phyloP scores from a whole-genome alignment of 2,797 vertebrate genomes.

The Pelobates cultripes region DNA sequence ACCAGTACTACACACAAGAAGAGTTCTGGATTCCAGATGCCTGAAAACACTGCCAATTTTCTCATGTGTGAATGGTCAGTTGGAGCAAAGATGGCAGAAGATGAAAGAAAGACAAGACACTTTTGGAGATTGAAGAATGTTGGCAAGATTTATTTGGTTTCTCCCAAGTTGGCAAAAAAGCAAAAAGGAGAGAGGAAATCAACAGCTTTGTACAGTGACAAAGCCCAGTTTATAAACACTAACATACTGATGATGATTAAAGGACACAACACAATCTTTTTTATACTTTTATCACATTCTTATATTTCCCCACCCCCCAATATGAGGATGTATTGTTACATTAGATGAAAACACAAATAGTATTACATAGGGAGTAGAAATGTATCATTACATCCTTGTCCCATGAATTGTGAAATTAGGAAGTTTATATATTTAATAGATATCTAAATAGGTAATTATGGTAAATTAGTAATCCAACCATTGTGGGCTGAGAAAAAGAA shows the following conservation, averaged over 20 bases:
- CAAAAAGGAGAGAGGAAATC: slow-evolving; percentile 8
- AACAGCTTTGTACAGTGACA: slow-evolving; percentile 32
- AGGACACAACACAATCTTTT: slow-evolving; percentile 19
- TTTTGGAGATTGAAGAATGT: slow-evolving; percentile 38
- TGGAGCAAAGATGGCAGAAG: slow-evolving; percentile 34
- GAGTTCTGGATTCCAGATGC: slow-evolving; percentile 49
- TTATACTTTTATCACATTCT: background rate
- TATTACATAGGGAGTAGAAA: no score
- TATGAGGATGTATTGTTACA: no score
- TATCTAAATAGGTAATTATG: no score
- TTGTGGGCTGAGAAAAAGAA: no score
- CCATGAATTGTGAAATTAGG: no score
- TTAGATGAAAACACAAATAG: no score
- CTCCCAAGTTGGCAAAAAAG: slow-evolving; percentile 26
- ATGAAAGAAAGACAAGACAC: slow-evolving; percentile 27
- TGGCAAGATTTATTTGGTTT: slow-evolving; percentile 38
- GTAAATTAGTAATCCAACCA: no score
- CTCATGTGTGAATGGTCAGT: slow-evolving; percentile 49
- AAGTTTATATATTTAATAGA: no score
- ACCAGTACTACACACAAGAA: slow-evolving; percentile 1
- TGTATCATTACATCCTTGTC: no score
- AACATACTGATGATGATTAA: slow-evolving; percentile 4
- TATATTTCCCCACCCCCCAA: background rate
- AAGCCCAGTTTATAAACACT: slow-evolving; percentile 43
- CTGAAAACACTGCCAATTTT: slow-evolving; percentile 37